phyloP scores from a whole-genome alignment of 2,113 vertebrate genomes.

The Hiodon alosoides region DNA sequence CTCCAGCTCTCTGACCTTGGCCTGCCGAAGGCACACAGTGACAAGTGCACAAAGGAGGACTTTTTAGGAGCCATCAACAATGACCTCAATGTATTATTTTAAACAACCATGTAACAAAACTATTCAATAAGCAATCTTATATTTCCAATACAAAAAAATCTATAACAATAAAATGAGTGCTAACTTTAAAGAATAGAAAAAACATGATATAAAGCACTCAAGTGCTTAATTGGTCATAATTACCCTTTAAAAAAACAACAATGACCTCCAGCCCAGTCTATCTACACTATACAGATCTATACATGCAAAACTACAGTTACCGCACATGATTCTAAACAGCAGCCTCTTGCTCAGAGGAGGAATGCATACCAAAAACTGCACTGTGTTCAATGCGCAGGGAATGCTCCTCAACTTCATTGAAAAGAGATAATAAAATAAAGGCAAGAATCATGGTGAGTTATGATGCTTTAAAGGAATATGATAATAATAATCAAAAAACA shows the following conservation, averaged over 20 bases:
- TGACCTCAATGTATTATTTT: neutral
- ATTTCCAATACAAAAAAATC: neutral
- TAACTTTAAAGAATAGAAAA: neutral
- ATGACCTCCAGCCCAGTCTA: constrained; percentile 14
- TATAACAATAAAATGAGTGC: neutral
- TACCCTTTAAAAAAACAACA: constrained; percentile 6
- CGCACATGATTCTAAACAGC: constrained; percentile 19
- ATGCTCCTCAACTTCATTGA: constrained; percentile 38
- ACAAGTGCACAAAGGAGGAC: constrained; percentile 20
- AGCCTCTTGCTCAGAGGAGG: constrained; percentile 22
- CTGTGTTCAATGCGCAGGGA: constrained; percentile 42
- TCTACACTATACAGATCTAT: constrained; percentile 23
- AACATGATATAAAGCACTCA: constrained; percentile 15
- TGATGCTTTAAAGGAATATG: neutral
- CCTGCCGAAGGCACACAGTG: constrained; percentile 54
- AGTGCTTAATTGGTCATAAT: neutral
- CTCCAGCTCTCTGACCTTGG: constrained; percentile 92
- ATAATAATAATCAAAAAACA: constrained; percentile 19
- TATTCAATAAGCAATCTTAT: neutral
- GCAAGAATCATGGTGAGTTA: constrained; percentile 33
- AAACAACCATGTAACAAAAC: neutral
- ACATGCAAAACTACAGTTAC: constrained; percentile 46
- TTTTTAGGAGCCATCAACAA: constrained; percentile 4
- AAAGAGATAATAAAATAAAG: constrained; percentile 38
- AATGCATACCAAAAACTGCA: constrained; percentile 41